A percentile compares a stretch with the other conserved stretches of the same genome.
Conservation (phyloP, 2,797 vertebrate species). For the Leucoraja ocellata region DNA sequence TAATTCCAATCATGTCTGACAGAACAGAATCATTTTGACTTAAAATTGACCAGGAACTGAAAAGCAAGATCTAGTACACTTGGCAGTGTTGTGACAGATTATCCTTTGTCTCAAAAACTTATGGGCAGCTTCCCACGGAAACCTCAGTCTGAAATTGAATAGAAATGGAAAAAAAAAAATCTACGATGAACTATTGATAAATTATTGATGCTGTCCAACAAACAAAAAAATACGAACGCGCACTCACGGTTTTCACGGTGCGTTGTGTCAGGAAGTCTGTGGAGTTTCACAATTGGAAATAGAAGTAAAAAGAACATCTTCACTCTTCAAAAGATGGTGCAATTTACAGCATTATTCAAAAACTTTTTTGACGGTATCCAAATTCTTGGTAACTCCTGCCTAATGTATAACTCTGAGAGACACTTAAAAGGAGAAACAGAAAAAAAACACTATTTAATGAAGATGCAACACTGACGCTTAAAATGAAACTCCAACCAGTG, state of each 20-base stretch:
- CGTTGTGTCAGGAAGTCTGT: too few relatives aligned
- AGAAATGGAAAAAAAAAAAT: background rate
- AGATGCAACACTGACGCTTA: background rate
- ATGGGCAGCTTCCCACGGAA: background rate
- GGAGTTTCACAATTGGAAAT: too few relatives aligned
- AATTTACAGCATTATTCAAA: background rate
- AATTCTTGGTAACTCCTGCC: background rate
- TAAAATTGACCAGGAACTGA: background rate
- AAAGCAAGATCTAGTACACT: background rate
- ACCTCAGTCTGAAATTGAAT: background rate
- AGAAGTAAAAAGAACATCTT: background rate
- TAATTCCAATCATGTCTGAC: background rate
- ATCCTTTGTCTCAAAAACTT: constrained; percentile 7
- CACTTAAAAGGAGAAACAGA: background rate
- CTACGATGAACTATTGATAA: background rate
- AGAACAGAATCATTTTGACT: background rate
- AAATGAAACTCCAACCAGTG: background rate
- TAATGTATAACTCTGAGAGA: background rate
- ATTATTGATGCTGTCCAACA: background rate
- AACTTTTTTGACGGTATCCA: background rate
- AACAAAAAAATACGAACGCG: background rate
- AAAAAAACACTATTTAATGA: background rate
- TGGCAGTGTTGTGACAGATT: constrained; percentile 5
- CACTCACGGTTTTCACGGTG: too few relatives aligned
- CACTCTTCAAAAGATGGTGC: background rate